phyloP scores from a whole-genome alignment of 2,888 invertebrate genomes.

The Trilocha varians region DNA sequence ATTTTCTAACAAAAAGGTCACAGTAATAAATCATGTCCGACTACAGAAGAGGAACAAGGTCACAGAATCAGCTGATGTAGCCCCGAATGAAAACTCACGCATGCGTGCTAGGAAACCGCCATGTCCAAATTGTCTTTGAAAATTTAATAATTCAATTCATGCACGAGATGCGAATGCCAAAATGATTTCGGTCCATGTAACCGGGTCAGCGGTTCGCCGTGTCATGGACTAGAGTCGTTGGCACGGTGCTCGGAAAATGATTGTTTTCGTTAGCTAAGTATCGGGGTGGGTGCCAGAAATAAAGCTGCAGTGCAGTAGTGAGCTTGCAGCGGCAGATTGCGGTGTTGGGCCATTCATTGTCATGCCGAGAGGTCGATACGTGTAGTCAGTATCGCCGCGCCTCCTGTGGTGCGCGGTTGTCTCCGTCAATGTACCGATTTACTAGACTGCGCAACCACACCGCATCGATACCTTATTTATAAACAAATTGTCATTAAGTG shows the following conservation, averaged over 20 bases:
- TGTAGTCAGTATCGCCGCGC: conserved; percentile 56
- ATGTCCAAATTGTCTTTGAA: conserved; percentile 6
- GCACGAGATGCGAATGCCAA: conserved; percentile 10
- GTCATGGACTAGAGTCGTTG: conserved; percentile 24
- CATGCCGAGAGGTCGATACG: conserved; percentile 51
- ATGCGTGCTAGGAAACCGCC: conserved; percentile 9
- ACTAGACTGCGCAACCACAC: conserved; percentile 28
- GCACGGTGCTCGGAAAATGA: conserved; percentile 27
- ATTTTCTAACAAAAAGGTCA: conserved; percentile 4
- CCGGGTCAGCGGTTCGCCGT: conserved; percentile 34
- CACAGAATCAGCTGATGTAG: conserved; percentile 9
- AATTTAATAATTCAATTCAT: conserved; percentile 4
- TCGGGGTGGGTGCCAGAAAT: conserved; percentile 64
- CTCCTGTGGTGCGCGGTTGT: conserved; percentile 41
- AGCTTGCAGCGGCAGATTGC: conserved; percentile 63
- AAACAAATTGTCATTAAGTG: conserved; percentile 41
- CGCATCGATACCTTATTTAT: conserved; percentile 44
- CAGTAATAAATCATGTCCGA: conserved; percentile 9
- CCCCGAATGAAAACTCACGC: conserved; percentile 6
- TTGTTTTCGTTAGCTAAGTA: conserved; percentile 28
- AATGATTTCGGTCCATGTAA: conserved; percentile 19
- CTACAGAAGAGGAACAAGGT: conserved; percentile 7
- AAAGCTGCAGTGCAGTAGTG: conserved; percentile 69
- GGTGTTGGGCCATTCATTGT: conserved; percentile 55
- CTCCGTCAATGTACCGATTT: conserved; percentile 7